phyloP scores from a whole-genome alignment of 2,113 vertebrate genomes.

The Oncorhynchus masou region DNA sequence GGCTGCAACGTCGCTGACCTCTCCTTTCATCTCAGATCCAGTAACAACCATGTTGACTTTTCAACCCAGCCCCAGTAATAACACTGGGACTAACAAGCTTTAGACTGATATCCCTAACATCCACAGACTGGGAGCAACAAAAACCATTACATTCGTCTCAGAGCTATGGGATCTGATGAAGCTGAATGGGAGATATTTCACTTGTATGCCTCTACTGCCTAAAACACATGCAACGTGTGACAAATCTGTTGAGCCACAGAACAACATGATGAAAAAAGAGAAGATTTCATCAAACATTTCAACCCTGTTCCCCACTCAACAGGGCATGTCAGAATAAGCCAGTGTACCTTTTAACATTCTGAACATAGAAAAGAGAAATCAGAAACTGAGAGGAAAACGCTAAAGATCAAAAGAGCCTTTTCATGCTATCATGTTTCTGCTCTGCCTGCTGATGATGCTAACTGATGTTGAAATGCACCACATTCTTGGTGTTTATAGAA shows the following conservation, averaged over 20 bases:
- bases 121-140: conserved; percentile 24
- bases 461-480: conserved; percentile 7
- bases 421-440: conserved; percentile 28
- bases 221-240: not conserved
- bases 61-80: conserved; percentile 39
- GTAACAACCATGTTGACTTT: conserved; percentile 46
- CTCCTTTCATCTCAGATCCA: conserved; percentile 59
- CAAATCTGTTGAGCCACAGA: conserved; percentile 7
- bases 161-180: conserved; percentile 5
- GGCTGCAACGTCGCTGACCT: conserved; percentile 51
- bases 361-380: conserved; percentile 31
- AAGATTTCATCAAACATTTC: not conserved
- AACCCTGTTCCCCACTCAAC: not conserved
- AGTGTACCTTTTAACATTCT: conserved; percentile 20
- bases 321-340: conserved; percentile 16
- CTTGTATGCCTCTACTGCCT: not conserved
- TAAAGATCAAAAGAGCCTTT: conserved; percentile 18
- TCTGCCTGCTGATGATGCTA: conserved; percentile 20
- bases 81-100: conserved; percentile 37
- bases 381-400: conserved; percentile 14
- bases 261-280: not conserved
- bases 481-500: conserved; percentile 5
- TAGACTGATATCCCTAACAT: conserved; percentile 20
- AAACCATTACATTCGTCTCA: conserved; percentile 16
- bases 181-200: conserved; percentile 13